Evolutionary conservation across 2,888 invertebrate genomes (phyloP), one percentile per base, ranked within the genome.

Genomic region (Agriopis marginaria): DNA sequence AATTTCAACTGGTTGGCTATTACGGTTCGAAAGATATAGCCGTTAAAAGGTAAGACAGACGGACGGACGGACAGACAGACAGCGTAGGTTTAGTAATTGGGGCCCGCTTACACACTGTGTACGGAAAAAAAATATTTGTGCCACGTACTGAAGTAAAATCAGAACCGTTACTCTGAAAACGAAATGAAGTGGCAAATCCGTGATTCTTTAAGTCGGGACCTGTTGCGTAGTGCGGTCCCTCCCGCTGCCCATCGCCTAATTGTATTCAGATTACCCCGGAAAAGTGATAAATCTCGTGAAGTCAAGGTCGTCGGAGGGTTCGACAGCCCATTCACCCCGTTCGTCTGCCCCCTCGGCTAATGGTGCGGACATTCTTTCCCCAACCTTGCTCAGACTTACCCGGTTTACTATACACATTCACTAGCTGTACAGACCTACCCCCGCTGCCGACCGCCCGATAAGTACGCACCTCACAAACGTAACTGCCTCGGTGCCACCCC

Each of bases 241-340:
- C 78, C 83, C 78, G 82, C 85, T 89, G 89, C 84, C 89, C 88
- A 88, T 84, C 86, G 85, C 86, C 88, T 91, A 93, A 93, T 93
- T 91, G 92, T 91, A 90, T 92, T 93, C 91, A 91, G 90, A 92
- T 91, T 89, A 91, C 89, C 86, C 88, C 87, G 88, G 90, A 91
- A 91, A 88, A 90, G 91, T 91, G 90, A 92, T 92, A 91, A 91
- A 92, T 92, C 89, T 90, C 86, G 79, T 83, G 79, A 86, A 89
- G 92, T 92, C 93, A 93, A 93, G 93, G 93, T 92, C 93, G 87
- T 69, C 84, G 85, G 91, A 91, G 91, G 92, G 92, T 93, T 92
- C 90, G 91, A 91, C 90, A 90, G 89, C 89, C 86, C 90, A 89
- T 91, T 92, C 90, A 92, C 93, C 92, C 92, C 89, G 89, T 91